phyloP scores from a whole-genome alignment of 2,113 vertebrate genomes.

The Machaerirhynchus nigripectus region DNA sequence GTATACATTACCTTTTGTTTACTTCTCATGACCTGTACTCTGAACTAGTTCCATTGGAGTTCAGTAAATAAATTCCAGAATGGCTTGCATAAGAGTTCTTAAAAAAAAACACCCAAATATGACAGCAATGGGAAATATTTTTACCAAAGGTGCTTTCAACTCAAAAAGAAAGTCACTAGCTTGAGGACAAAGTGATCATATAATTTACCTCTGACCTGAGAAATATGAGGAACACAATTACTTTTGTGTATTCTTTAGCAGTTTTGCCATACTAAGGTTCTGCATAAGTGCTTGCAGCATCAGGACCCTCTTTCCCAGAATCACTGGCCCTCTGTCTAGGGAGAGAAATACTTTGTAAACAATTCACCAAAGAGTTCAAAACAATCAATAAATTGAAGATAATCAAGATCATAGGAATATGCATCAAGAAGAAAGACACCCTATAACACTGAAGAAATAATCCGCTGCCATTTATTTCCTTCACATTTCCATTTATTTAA shows the following conservation, averaged over 20 bases:
- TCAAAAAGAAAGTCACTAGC: not conserved
- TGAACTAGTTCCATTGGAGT: not conserved
- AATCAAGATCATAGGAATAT: not conserved
- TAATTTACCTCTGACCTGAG: not conserved
- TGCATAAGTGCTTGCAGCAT: not conserved
- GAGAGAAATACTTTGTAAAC: not conserved
- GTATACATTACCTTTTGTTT: not conserved
- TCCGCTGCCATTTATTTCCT: not conserved
- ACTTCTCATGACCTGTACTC: not conserved
- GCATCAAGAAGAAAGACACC: not conserved
- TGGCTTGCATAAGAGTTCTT: not conserved
- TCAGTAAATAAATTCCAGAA: not conserved
- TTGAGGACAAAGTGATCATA: not conserved
- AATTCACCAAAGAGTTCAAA: not conserved
- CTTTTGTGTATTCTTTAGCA: not conserved
- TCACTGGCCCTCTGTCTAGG: not conserved
- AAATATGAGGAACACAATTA: not conserved
- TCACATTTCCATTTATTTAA: not conserved
- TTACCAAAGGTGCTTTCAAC: not conserved
- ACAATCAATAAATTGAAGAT: not conserved
- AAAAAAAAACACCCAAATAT: not conserved
- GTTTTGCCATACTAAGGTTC: not conserved
- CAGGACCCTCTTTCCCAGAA: not conserved
- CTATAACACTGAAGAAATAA: not conserved
- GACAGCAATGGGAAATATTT: conserved; percentile 1